These are phyloP conservation scores for Matsumurasca onukii DNA, from an alignment of 1,140 invertebrate genomes.

Conservation along the genomic window DNA sequence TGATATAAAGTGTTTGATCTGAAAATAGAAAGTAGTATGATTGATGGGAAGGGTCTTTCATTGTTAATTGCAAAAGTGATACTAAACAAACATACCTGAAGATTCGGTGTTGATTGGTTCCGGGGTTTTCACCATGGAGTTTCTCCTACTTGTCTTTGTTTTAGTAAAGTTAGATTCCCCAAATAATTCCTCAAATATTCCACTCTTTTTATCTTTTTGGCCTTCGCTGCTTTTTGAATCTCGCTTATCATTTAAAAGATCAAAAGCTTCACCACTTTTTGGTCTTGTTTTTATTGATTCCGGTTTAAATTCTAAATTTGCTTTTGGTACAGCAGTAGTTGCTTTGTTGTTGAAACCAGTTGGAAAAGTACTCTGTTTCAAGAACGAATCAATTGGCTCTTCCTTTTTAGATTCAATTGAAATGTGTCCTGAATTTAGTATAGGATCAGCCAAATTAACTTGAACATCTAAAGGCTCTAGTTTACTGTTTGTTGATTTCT, in stretches of 20 bases:
- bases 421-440: background rate
- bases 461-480: background rate
- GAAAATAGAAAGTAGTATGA: too few species aligned
- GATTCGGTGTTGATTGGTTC: background rate
- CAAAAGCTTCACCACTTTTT: constrained; percentile 9
- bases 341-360: too few species aligned
- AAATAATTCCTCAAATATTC: constrained; percentile 16
- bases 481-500: background rate
- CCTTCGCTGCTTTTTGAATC: background rate
- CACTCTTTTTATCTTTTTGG: constrained; percentile 14
- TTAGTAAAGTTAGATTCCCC: background rate
- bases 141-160: constrained; percentile 1
- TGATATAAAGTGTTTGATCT: too few species aligned
- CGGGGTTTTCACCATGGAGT: background rate
- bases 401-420: background rate
- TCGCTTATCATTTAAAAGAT: constrained; percentile 1
- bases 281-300: too few species aligned
- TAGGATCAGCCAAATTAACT: background rate
- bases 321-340: too few species aligned
- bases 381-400: background rate
- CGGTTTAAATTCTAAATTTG: too few species aligned
- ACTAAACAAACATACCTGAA: background rate
- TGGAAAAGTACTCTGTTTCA: too few species aligned
- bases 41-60: too few species aligned
- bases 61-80: too few species aligned